Evolutionary conservation across 2,888 invertebrate species (phyloP), one percentile per base, ranked within the genome.

Genomic region (Siphlonurus alternatus): DNA sequence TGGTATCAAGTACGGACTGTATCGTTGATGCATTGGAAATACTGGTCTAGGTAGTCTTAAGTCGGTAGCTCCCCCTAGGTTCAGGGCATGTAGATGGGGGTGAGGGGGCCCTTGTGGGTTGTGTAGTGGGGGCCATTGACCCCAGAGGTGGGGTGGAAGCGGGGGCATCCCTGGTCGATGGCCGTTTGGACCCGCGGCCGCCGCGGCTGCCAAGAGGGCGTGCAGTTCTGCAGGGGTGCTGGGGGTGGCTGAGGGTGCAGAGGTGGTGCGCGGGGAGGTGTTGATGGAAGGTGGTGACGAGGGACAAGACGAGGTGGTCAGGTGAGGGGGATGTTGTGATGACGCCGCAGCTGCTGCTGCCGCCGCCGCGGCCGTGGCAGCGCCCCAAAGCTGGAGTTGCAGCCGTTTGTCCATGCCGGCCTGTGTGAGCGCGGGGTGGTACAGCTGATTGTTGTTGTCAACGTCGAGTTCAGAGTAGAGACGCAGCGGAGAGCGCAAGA

Each of bases 401-500:
- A 56, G 56, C n/a, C 56, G 56, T 20, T 56, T 56, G 56, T 56
- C 56, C 56, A 56, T 56, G 56, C 19, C 22, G 56, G 56, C 56
- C 20, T 56, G 56, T 22, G 56, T 7, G 5, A 56, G 56, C 20
- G 56, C 56, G 7, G 56, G 56, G n/a, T 56, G 56, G 56, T 56
- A 56, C 56, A 56, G 22, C 56, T 56, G 56, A 22, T 56, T 56
- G 56, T 56, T 56, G 56, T 56, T 56, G n/a, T 56, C 56, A 10
- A 56, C 56, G 56, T 56, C 56, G 7, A 56, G 56, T 20, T 56
- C 56, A 7, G 56, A 83, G 71, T 88, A 86, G 53, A 88, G 86
- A 62, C 89, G 83, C 69, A 89, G 77, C 2, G 87, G 87, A 63
- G 89, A 85, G 61, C 90, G 85, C 68, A 90, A 79, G 70, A 89